Evolutionary conservation across 2,888 invertebrate species (phyloP).

Genomic region (Holacanthella duospinosa): DNA sequence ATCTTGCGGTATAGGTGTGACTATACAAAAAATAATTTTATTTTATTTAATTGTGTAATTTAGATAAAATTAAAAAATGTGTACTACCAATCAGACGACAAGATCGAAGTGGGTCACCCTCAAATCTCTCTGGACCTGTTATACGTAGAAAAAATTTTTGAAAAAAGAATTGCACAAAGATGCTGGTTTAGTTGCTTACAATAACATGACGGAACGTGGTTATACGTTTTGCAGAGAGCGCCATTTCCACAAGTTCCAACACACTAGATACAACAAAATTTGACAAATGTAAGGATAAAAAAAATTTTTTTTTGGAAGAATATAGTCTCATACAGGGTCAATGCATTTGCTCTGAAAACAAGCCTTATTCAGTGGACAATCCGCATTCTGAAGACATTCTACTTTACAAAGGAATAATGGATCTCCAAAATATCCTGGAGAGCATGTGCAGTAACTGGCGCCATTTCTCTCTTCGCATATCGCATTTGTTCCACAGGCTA

Average conservation of each 20-base stretch:
- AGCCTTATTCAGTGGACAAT: slow-evolving; percentile 58
- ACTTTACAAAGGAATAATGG: slow-evolving; percentile 44
- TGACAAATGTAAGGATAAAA: too few relatives aligned
- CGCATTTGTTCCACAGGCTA: slow-evolving; percentile 40
- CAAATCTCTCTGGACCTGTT: not conserved
- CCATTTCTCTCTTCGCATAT: slow-evolving; percentile 16
- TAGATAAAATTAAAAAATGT: not conserved
- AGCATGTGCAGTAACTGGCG: slow-evolving; percentile 47
- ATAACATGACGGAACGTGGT: slow-evolving; percentile 56
- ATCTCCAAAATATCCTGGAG: slow-evolving; percentile 79
- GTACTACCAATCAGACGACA: not conserved
- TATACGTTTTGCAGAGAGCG: slow-evolving; percentile 68
- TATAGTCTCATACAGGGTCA: slow-evolving; percentile 33
- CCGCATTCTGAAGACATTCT: slow-evolving; percentile 65
- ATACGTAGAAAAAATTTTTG: not conserved
- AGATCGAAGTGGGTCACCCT: not conserved
- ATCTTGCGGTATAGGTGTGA: slow-evolving; percentile 16
- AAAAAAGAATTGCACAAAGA: not conserved
- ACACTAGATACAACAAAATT: slow-evolving; percentile 44
- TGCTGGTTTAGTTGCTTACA: slow-evolving; percentile 15
- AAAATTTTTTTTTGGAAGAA: slow-evolving; percentile 42
- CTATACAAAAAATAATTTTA: too few relatives aligned
- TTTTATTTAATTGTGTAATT: too few relatives aligned
- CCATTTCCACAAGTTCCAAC: slow-evolving; percentile 61
- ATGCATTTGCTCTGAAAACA: slow-evolving; percentile 55